These are phyloP conservation scores for Reticulitermes speratus DNA, from an alignment of 1,140 invertebrate species.

Conservation along the genomic window DNA sequence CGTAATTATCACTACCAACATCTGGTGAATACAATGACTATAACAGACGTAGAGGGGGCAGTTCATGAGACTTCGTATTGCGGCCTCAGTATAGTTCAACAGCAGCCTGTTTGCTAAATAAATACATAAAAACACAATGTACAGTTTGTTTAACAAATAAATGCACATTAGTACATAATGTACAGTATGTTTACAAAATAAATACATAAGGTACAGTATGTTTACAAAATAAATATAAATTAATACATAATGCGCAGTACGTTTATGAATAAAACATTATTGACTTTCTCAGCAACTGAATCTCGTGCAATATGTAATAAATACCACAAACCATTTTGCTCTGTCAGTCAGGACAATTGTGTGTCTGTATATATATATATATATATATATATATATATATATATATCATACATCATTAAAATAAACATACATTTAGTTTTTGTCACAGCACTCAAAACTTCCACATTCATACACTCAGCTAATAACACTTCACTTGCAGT, in stretches of 20 bases:
- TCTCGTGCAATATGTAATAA: neutral
- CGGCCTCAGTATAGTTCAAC: neutral
- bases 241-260: no score
- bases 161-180: no score
- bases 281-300: neutral
- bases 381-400: neutral
- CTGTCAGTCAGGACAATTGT: neutral
- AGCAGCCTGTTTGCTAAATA: neutral
- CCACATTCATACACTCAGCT: neutral
- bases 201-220: neutral
- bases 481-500: neutral
- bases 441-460: neutral
- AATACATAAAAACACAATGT: neutral
- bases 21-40: no score
- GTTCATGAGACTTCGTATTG: neutral
- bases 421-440: neutral
- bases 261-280: neutral
- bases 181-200: neutral
- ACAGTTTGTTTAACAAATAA: neutral
- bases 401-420: neutral
- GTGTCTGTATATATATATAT: neutral
- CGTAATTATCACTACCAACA: no score
- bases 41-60: neutral
- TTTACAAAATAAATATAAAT: neutral
- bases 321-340: neutral